Conservation (phyloP, 2,113 vertebrate species). For the Cebidichthys violaceus region DNA sequence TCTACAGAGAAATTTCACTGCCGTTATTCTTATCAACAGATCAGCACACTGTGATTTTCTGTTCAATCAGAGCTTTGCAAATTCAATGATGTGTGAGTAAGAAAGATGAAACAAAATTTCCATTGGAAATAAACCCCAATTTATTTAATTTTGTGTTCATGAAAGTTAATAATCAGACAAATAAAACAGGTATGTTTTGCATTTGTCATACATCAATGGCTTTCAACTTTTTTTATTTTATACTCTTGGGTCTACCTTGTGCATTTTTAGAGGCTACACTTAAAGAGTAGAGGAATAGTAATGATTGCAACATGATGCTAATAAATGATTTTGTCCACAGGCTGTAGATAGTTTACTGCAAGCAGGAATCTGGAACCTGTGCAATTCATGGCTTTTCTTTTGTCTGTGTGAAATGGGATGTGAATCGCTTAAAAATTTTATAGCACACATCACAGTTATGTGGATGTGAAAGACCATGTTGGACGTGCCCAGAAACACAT, state of each 20-base stretch:
- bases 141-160: slow-evolving; percentile 65
- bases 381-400: slow-evolving; percentile 70
- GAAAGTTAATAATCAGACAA: slow-evolving; percentile 59
- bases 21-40: slow-evolving; percentile 74
- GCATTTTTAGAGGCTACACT: slow-evolving; percentile 54
- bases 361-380: slow-evolving; percentile 55
- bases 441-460: slow-evolving; percentile 53
- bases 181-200: slow-evolving; percentile 59
- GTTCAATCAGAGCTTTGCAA: slow-evolving; percentile 70
- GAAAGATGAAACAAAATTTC: slow-evolving; percentile 61
- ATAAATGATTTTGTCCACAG: slow-evolving; percentile 46
- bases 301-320: slow-evolving; percentile 42
- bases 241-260: slow-evolving; percentile 35
- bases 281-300: slow-evolving; percentile 37
- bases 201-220: slow-evolving; percentile 66
- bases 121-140: slow-evolving; percentile 35
- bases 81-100: slow-evolving; percentile 57
- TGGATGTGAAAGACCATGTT: slow-evolving; percentile 41
- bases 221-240: slow-evolving; percentile 52
- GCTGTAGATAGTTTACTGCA: slow-evolving; percentile 50
- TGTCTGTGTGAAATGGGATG: slow-evolving; percentile 53
- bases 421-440: slow-evolving; percentile 41
- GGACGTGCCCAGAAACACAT: slow-evolving; percentile 46
- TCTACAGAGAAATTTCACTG: slow-evolving; percentile 79
- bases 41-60: slow-evolving; percentile 72